phyloP scores from a whole-genome alignment of 2,888 invertebrate genomes.

The Drosophila buzzatii region DNA sequence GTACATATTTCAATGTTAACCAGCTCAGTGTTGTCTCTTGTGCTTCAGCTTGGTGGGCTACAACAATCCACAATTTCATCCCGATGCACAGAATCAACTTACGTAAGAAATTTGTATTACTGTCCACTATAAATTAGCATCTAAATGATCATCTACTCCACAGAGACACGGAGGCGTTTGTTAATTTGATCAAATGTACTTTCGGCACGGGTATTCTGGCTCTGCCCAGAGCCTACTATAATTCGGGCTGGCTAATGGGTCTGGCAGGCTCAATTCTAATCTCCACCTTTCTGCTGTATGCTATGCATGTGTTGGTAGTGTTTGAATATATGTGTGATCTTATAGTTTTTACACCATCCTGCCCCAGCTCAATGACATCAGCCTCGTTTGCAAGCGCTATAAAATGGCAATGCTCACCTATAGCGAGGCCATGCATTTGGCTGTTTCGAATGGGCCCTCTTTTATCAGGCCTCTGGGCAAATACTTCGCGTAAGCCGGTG shows the following conservation, averaged over 20 bases:
- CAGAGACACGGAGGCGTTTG: conserved; percentile 88
- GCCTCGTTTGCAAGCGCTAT: conserved; percentile 86
- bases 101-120: conserved; percentile 38
- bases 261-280: conserved; percentile 91
- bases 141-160: conserved; percentile 10
- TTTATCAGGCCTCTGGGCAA: conserved; percentile 87
- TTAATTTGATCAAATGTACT: conserved; percentile 95
- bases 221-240: conserved; percentile 96
- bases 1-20: background rate
- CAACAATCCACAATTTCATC: conserved; percentile 42
- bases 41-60: conserved; percentile 23
- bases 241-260: conserved; percentile 93
- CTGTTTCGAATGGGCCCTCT: conserved; percentile 90
- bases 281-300: conserved; percentile 93
- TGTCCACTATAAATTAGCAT: conserved; percentile 17
- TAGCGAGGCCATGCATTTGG: conserved; percentile 91
- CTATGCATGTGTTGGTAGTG: conserved; percentile 91
- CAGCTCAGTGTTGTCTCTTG: background rate
- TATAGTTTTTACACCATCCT: background rate
- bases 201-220: conserved; percentile 97
- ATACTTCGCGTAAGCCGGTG: conserved; percentile 83
- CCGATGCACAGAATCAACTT: conserved; percentile 35
- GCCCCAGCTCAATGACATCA: conserved; percentile 62
- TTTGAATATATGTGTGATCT: background rate
- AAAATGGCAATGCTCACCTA: conserved; percentile 91